Evolutionary conservation across 1,140 invertebrate species (phyloP).

Genomic region (Lepidurus arcticus): DNA sequence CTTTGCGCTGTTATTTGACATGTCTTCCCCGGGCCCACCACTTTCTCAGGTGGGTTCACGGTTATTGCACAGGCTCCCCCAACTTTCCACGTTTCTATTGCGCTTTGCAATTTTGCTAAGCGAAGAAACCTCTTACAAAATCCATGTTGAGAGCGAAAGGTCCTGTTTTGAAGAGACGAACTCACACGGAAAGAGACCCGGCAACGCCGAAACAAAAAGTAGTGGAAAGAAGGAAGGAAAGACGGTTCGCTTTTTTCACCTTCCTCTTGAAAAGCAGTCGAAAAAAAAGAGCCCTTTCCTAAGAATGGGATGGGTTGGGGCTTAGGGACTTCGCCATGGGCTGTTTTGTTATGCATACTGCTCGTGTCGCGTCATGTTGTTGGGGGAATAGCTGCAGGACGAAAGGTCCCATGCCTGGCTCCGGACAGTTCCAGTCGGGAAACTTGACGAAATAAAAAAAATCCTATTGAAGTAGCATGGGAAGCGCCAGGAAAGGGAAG

Average conservation of each 20-base stretch:
- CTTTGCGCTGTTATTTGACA: background rate
- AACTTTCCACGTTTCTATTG: background rate
- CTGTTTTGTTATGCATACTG: constrained; percentile 22
- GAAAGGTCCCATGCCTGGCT: background rate
- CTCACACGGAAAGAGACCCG: background rate
- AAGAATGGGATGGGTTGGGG: background rate
- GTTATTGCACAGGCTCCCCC: background rate
- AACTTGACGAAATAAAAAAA: background rate
- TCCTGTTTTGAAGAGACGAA: background rate
- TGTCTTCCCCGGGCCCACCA: background rate
- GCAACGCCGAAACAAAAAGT: background rate
- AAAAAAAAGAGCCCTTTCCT: background rate
- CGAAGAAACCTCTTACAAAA: background rate
- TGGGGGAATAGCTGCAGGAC: constrained; percentile 14
- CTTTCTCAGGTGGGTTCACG: background rate
- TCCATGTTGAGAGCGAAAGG: background rate
- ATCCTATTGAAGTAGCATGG: background rate
- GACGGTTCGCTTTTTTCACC: background rate
- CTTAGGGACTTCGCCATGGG: background rate
- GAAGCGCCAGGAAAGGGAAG: constrained; percentile 30
- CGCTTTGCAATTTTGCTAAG: background rate
- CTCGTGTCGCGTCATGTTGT: constrained; percentile 3
- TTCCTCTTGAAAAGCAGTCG: background rate
- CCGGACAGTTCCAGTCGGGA: background rate
- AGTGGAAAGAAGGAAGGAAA: background rate